These are phyloP conservation scores for Trachythela sp. DNA, from an alignment of 64 coral and sea anemone species.

Conservation along the genomic window DNA sequence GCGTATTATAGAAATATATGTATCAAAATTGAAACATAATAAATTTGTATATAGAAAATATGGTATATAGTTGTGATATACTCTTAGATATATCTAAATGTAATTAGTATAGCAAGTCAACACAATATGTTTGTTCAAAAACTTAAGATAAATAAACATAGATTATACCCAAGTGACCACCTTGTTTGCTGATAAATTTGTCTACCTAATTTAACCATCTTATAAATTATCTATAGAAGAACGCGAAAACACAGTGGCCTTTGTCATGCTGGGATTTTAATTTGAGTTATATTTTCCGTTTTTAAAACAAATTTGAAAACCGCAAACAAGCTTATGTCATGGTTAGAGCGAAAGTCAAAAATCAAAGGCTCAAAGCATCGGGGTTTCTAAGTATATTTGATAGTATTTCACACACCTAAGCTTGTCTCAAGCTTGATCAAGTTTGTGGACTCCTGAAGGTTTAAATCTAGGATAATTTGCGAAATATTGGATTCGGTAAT, in stretches of 20 bases:
- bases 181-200: neutral
- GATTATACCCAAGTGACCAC: neutral
- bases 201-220: neutral
- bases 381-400: too few species aligned
- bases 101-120: neutral
- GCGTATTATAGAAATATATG: neutral
- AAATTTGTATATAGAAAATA: neutral
- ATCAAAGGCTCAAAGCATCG: too few species aligned
- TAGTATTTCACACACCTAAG: too few species aligned
- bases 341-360: neutral
- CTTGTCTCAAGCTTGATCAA: neutral
- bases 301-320: neutral
- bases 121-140: conserved; percentile 3
- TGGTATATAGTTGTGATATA: neutral
- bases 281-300: neutral
- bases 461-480: too few species aligned
- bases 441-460: too few species aligned
- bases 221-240: neutral
- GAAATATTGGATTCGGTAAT: neutral
- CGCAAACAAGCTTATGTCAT: neutral
- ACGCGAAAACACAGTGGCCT: neutral
- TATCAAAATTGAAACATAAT: neutral
- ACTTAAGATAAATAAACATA: conserved; percentile 5
- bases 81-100: neutral
- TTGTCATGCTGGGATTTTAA: neutral